Evolutionary conservation across 2,888 invertebrate species (phyloP), one percentile per base, ranked within the genome.

Genomic region (Lathronympha strigana): DNA sequence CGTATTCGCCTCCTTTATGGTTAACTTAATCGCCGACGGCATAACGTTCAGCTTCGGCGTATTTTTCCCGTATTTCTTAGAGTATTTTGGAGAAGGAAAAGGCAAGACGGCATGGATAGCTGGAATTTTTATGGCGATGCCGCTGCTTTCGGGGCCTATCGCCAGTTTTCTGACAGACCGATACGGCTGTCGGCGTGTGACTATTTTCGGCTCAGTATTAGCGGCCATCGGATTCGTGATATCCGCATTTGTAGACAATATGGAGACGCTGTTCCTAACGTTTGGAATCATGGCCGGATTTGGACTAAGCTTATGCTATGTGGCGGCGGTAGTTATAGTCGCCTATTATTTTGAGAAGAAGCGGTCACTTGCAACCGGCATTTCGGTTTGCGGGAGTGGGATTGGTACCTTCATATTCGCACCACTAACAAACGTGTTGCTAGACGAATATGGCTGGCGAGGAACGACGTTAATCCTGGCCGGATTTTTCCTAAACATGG

Each of bases 31-130:
- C 75, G 97, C 97, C 43, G 98, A 98, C 83, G 98, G 98, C 2
- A 95, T 98, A 72, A 97, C 97, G 0, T 97, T 98, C 88, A 97
- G 97, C 70, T 98, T 98, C 84, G 98, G 98, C 62, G 95, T 98
- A 4, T 95, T 98, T 76, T 98, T 94, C 85, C 95, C 96, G 1
- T 96, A 97, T 79, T 96, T 98, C 77, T 92, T 97, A 64, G 94
- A 96, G 73, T 96, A 97, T 82, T 98, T 98, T 87, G 95, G 95
- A 51, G 95, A 96, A 79, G 95, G 95, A 58, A 96, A 97, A 75
- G 95, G 97, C 62, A 96, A 96, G 79, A 98, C 98, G 0, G 97
- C 98, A 2, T 96, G 97, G 95, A 96, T 98, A 68, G 97, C 97
- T 2, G 96, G 97, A 60, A 92, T 98, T 57, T 97, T 98, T 82